A percentile compares a stretch with the other conserved stretches of the same genome.
These are phyloP conservation scores for Sarcoramphus papa DNA, from an alignment of 2,797 vertebrate species.

Conservation along the genomic window DNA sequence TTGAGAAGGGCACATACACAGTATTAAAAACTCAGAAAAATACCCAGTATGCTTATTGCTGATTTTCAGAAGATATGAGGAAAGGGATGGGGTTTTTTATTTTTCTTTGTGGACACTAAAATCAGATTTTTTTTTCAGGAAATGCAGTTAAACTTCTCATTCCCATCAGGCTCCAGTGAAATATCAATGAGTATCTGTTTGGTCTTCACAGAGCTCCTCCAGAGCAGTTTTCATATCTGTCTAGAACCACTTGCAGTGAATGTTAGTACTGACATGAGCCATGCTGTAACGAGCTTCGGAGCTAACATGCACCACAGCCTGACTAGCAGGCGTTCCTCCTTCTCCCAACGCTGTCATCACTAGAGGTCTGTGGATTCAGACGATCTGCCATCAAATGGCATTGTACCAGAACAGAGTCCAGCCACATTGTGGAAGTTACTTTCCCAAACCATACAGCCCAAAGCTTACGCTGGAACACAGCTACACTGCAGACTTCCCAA, in stretches of 20 bases:
- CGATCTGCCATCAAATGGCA: background rate
- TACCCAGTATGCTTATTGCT: background rate
- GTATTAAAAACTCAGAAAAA: background rate
- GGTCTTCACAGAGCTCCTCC: background rate
- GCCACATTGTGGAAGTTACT: background rate
- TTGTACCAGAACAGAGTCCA: background rate
- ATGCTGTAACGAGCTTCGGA: background rate
- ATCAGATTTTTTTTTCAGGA: background rate
- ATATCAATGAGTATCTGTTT: background rate
- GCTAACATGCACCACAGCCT: background rate
- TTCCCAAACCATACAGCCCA: background rate
- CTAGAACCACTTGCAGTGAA: background rate
- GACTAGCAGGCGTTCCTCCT: background rate
- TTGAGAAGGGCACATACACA: background rate
- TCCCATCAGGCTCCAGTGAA: background rate
- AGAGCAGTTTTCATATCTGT: background rate
- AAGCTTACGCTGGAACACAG: background rate
- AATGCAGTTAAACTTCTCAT: background rate
- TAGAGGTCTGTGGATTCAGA: background rate
- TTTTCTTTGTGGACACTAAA: background rate
- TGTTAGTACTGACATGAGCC: background rate
- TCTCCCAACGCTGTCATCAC: background rate
- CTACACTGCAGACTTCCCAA: background rate
- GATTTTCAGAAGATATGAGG: background rate
- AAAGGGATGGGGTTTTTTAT: rapidly evolving